These are phyloP conservation scores for Sesia apiformis DNA, from an alignment of 2,888 invertebrate genomes.

Conservation along the genomic window DNA sequence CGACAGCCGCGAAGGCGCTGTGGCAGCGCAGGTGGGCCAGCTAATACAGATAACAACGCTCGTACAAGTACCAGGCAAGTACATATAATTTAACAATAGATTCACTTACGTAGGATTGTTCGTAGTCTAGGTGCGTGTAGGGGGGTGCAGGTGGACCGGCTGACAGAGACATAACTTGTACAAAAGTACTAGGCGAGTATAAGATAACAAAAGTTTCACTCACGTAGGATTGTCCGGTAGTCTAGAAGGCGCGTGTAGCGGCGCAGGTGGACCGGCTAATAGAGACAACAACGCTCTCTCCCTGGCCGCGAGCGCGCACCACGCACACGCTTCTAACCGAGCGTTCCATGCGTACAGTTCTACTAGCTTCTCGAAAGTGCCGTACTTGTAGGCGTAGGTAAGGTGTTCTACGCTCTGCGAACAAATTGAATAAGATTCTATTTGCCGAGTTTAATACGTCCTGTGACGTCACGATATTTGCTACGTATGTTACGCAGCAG, in stretches of 20 bases:
- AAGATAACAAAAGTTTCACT: conserved; percentile 1
- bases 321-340: conserved; percentile 86
- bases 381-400: conserved; percentile 94
- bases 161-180: not conserved
- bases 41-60: not conserved
- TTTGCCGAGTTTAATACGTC: not conserved
- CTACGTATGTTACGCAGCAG: too few species aligned
- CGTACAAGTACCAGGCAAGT: too few species aligned
- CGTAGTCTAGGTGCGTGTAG: conserved; percentile 3
- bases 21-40: conserved; percentile 7
- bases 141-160: conserved; percentile 6
- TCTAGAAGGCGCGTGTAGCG: conserved; percentile 25
- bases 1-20: too few species aligned
- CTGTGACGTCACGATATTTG: too few species aligned
- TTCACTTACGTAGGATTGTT: too few species aligned
- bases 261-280: conserved; percentile 48
- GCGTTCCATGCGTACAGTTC: conserved; percentile 91
- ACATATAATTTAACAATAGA: too few species aligned
- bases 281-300: conserved; percentile 82
- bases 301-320: conserved; percentile 80
- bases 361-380: conserved; percentile 93
- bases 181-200: too few species aligned
- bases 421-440: not conserved
- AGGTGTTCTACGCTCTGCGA: conserved; percentile 91
- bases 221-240: conserved; percentile 27